Conservation (phyloP, 2,797 vertebrate genomes). For the Astyanax mexicanus region DNA sequence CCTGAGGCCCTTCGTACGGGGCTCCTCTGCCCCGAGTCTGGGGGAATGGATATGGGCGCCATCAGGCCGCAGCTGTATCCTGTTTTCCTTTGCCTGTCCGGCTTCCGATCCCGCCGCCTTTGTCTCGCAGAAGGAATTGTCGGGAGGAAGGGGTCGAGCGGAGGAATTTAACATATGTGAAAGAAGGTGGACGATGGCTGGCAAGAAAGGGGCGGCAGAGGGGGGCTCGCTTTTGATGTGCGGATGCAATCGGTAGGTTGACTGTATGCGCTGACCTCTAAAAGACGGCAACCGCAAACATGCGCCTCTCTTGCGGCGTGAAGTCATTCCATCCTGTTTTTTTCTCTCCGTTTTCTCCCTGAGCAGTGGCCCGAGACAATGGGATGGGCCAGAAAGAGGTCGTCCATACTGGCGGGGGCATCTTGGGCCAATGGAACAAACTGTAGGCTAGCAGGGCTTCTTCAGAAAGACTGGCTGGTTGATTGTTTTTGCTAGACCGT, state of each 20-base stretch:
- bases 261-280: constrained; percentile 44
- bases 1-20: constrained; percentile 15
- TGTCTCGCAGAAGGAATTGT: constrained; percentile 73
- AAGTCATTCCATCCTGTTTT: constrained; percentile 60
- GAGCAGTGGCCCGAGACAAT: constrained; percentile 30
- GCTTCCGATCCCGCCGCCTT: constrained; percentile 60
- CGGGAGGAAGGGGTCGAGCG: constrained; percentile 69
- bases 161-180: constrained; percentile 57
- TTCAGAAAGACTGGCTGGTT: not conserved
- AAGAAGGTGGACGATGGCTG: constrained; percentile 51
- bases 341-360: constrained; percentile 23
- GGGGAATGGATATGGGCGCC: constrained; percentile 46
- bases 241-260: constrained; percentile 56
- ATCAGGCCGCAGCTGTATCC: constrained; percentile 78
- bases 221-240: constrained; percentile 51
- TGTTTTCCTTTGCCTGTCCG: constrained; percentile 75
- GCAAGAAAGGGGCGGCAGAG: constrained; percentile 14
- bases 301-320: constrained; percentile 32
- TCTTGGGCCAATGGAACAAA: not conserved
- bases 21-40: constrained; percentile 17
- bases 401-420: not conserved
- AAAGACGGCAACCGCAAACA: constrained; percentile 53
- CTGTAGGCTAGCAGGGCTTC: not conserved
- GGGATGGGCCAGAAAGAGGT: not conserved
- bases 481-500: constrained; percentile 11